Evolutionary conservation across 1,140 invertebrate genomes (phyloP).

Genomic region (Lysiphlebus fabarum): DNA sequence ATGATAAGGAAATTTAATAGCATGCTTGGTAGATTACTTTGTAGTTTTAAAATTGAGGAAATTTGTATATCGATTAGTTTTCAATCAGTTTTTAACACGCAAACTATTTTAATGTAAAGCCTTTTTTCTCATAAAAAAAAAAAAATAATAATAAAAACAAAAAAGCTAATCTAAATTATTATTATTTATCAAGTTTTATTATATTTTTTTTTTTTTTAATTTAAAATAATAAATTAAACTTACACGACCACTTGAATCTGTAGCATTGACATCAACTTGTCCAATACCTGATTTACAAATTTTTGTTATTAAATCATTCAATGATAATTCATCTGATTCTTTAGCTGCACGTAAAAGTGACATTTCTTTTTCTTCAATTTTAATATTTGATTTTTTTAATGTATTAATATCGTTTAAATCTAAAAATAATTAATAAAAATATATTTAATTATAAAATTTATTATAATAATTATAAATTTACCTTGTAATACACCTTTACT

Average conservation of each 20-base stretch:
- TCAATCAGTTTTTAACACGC: not conserved
- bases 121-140: too few relatives aligned
- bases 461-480: conserved; percentile 22
- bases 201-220: too few relatives aligned
- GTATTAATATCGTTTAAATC: conserved; percentile 16
- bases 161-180: too few relatives aligned
- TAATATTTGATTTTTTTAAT: conserved; percentile 30
- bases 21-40: not conserved
- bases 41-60: not conserved
- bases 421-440: not conserved
- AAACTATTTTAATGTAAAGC: too few relatives aligned
- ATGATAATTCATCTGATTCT: conserved; percentile 44
- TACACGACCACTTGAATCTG: conserved; percentile 51
- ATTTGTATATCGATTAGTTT: conserved; percentile 5
- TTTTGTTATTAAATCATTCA: conserved; percentile 39
- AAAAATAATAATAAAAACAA: too few relatives aligned
- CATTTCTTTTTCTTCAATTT: conserved; percentile 40
- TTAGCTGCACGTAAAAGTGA: conserved; percentile 48
- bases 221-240: conserved; percentile 28
- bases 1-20: not conserved
- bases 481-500: conserved; percentile 48
- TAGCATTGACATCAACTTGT: conserved; percentile 45
- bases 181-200: too few relatives aligned
- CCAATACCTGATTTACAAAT: conserved; percentile 36
- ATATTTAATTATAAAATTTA: not conserved